Conservation (phyloP, 2,888 invertebrate species). For the Pristionchus mayeri region DNA sequence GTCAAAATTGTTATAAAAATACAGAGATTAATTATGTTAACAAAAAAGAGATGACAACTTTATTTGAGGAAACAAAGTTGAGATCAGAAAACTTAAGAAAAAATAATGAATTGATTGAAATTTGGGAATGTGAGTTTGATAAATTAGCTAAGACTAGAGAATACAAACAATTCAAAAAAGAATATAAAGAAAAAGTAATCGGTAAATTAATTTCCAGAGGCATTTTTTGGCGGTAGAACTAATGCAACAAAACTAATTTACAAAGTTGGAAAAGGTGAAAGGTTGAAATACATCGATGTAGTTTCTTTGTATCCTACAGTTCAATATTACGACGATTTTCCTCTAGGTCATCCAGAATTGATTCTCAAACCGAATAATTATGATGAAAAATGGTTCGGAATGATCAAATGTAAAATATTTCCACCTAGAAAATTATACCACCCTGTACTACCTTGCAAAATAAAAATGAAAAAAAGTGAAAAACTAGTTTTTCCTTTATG, state of each 20-base stretch:
- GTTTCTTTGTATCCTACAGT: conserved; percentile 62
- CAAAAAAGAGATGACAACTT: background rate
- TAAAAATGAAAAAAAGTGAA: conserved; percentile 43
- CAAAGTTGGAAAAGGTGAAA: background rate
- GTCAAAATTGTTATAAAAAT: background rate
- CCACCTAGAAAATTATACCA: background rate
- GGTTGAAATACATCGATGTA: conserved; percentile 63
- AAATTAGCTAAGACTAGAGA: background rate
- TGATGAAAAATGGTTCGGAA: background rate
- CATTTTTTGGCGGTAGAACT: conserved; percentile 30
- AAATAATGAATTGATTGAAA: background rate
- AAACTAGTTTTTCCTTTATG: conserved; percentile 71
- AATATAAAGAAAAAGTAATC: background rate
- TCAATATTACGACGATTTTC: conserved; percentile 61
- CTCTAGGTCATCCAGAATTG: conserved; percentile 63
- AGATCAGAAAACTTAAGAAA: background rate
- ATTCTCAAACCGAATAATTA: conserved; percentile 53
- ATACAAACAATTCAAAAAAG: background rate
- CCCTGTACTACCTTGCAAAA: background rate
- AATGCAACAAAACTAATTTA: conserved; percentile 9
- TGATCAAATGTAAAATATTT: conserved; percentile 4
- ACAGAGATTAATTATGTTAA: background rate
- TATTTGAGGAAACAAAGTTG: background rate
- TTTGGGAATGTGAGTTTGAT: conserved; percentile 14
- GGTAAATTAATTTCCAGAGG: background rate